Percentiles rank a stretch among this genome's conserved stretches.
Conservation (phyloP, 2,113 vertebrate genomes). For the Cynocephalus volans region DNA sequence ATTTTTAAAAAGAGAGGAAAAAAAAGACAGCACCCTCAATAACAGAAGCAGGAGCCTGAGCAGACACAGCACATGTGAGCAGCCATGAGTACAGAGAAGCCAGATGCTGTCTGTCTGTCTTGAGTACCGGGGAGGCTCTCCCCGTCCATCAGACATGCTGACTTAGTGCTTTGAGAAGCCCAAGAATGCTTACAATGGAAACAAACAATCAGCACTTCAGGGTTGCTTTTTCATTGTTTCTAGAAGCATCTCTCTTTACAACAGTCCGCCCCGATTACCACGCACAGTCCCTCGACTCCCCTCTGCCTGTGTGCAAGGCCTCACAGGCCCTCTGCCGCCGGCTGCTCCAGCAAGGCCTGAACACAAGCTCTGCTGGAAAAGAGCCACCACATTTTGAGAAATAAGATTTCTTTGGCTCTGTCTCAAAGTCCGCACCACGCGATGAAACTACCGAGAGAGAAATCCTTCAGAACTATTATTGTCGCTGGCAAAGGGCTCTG, state of each 20-base stretch:
- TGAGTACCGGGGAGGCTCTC: fast-evolving
- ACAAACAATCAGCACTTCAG: not conserved
- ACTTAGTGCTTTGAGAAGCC: not conserved
- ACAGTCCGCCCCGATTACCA: not conserved
- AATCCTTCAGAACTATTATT: not conserved
- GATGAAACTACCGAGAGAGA: not conserved
- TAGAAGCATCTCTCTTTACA: not conserved
- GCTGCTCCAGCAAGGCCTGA: not conserved
- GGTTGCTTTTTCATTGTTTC: not conserved
- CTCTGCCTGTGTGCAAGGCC: not conserved
- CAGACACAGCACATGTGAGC: not conserved
- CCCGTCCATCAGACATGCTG: not conserved
- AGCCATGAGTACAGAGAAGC: fast-evolving
- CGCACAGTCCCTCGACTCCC: not conserved
- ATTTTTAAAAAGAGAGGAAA: not conserved
- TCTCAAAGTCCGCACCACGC: not conserved
- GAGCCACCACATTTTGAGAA: not conserved
- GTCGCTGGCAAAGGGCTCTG: fast-evolving
- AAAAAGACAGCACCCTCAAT: not conserved
- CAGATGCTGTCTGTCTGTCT: not conserved
- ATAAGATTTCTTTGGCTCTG: not conserved
- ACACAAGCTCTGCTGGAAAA: not conserved
- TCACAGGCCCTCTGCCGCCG: not conserved
- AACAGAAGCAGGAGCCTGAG: not conserved
- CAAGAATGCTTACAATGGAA: not conserved